Evolutionary conservation across 2,113 vertebrate species (phyloP), one percentile per base, ranked within the genome.

Genomic region (Osmerus eperlanus): DNA sequence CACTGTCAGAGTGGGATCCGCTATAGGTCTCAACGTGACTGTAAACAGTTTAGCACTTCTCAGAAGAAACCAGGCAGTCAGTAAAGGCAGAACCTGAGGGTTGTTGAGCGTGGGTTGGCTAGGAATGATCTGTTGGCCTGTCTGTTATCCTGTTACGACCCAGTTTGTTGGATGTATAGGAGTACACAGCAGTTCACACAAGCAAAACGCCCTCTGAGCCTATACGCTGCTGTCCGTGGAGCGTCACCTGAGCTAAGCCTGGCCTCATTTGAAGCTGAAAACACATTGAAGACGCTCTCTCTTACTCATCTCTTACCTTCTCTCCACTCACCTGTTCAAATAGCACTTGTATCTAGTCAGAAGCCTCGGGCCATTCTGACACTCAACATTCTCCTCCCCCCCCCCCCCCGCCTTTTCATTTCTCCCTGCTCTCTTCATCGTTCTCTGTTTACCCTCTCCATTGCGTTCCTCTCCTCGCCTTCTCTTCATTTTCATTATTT

Each of bases 1-100:
- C 65, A 62, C 73, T 56, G 55, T 32, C 41, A 47, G 11, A 19
- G 23, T 25, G 12, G 60, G 54, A 32, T 72, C 74, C 56, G 59
- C 29, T 11, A n/a, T 28, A 52, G 16, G 55, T 47, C 41, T 7
- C 7, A 7, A 47, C 2, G 7, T 5, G 41, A 47, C 41, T 12
- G 41, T 47, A 47, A 47, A 47, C 41, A 2, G 41, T 36, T 36
- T 8, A 36, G 32, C 41, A 11, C 41, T 47, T 36, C 5, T 36
- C 32, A 36, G 32, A 36, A 36, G 32, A 36, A 28, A 2, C 25
- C 32, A 36, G 32, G 32, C 4, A 36, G 32, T 36, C 32, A 36
- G 4, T 5, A 7, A 0, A 36, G 6, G 32, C 5, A 36, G 0
- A 47, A 47, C 41, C 41, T 47, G 41, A 47, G 41, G 41, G 41